Percentiles rank a stretch among this genome's conserved stretches.
Conservation (phyloP, 2,888 invertebrate species). For the Tiliacea citrago region DNA sequence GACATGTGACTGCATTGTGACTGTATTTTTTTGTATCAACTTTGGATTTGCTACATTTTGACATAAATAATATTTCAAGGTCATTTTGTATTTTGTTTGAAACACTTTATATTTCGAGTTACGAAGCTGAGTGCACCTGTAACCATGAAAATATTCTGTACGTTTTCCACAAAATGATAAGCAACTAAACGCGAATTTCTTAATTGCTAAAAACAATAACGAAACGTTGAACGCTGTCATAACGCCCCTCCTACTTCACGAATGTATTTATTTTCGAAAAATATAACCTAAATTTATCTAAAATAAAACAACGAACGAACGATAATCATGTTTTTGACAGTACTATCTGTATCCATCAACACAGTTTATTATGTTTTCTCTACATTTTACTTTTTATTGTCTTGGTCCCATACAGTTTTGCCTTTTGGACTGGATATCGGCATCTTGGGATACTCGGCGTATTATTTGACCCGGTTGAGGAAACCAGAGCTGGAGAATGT, state of each 20-base stretch:
- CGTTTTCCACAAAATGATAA: slow-evolving; percentile 15
- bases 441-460: slow-evolving; percentile 79
- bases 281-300: slow-evolving; percentile 70
- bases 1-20: too few relatives aligned
- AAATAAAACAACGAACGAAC: slow-evolving; percentile 75
- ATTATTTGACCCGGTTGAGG: slow-evolving; percentile 81
- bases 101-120: neutral
- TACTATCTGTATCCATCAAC: slow-evolving; percentile 74
- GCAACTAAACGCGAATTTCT: slow-evolving; percentile 45
- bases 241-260: slow-evolving; percentile 71
- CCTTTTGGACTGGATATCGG: slow-evolving; percentile 85
- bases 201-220: slow-evolving; percentile 37
- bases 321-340: slow-evolving; percentile 81
- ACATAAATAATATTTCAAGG: slow-evolving; percentile 32
- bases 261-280: slow-evolving; percentile 81
- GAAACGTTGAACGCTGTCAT: slow-evolving; percentile 67
- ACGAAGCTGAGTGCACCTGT: neutral
- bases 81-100: neutral
- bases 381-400: slow-evolving; percentile 75
- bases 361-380: slow-evolving; percentile 75
- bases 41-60: neutral
- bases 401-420: slow-evolving; percentile 82
- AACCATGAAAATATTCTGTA: slow-evolving; percentile 50
- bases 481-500: slow-evolving; percentile 83
- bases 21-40: neutral